A percentile compares a stretch with the other conserved stretches of the same genome.
Evolutionary conservation across 2,113 vertebrate genomes (phyloP).

Genomic region (Onychorhynchus coronatus): DNA sequence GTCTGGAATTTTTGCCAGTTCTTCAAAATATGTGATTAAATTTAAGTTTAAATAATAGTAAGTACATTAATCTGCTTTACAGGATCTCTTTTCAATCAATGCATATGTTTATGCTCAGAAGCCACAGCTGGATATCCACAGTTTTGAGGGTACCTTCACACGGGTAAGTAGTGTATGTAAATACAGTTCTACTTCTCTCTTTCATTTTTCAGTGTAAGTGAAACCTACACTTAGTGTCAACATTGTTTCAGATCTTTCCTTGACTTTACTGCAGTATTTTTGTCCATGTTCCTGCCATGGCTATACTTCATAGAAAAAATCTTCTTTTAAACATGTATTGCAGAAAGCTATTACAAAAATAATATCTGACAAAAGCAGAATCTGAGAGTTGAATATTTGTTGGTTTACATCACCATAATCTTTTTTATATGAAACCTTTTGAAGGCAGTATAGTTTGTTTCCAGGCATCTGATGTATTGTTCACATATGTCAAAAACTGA

Average conservation of each 20-base stretch:
- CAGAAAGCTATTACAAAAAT: background rate
- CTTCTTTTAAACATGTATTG: background rate
- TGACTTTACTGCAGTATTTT: background rate
- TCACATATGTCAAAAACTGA: background rate
- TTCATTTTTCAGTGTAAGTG: background rate
- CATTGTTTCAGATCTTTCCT: background rate
- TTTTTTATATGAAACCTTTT: background rate
- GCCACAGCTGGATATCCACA: constrained; percentile 97
- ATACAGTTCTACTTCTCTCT: background rate
- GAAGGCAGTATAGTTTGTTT: background rate
- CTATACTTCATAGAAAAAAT: background rate
- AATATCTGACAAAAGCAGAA: background rate
- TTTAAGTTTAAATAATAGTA: background rate
- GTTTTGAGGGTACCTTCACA: constrained; percentile 97
- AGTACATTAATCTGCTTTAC: constrained; percentile 52
- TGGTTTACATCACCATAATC: background rate
- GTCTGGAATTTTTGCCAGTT: background rate
- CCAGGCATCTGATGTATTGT: background rate
- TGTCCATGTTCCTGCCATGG: background rate
- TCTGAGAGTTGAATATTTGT: background rate
- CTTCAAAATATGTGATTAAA: background rate
- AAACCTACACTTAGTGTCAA: background rate
- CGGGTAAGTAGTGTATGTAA: constrained; percentile 77
- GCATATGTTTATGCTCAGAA: constrained; percentile 93
- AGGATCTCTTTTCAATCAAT: constrained; percentile 94